Evolutionary conservation across 2,888 invertebrate genomes (phyloP).

Genomic region (Dicycla oo): DNA sequence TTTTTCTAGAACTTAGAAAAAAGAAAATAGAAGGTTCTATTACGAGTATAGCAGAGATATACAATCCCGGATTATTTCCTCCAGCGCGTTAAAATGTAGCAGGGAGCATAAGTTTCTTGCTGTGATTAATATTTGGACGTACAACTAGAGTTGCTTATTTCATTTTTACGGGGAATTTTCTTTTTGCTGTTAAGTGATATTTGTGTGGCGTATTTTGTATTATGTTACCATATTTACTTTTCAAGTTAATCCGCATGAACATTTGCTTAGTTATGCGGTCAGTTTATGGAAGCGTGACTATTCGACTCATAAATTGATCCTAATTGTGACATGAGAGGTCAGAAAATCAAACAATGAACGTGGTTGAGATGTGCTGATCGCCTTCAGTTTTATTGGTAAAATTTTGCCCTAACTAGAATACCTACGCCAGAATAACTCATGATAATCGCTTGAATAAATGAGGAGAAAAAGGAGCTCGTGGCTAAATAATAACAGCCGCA

Average conservation of each 20-base stretch:
- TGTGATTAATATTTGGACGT: slow-evolving; percentile 28
- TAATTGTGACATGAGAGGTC: neutral
- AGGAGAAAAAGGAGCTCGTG: no score
- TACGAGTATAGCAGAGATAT: slow-evolving; percentile 42
- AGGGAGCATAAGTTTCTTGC: slow-evolving; percentile 4
- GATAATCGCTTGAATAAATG: no score
- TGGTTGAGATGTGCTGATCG: neutral
- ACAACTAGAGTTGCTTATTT: slow-evolving; percentile 2
- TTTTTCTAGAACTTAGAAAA: no score
- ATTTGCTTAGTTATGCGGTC: neutral
- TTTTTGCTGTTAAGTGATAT: slow-evolving; percentile 5
- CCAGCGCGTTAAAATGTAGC: slow-evolving; percentile 39
- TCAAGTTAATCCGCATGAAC: neutral
- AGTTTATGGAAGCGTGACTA: neutral
- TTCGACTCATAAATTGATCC: neutral
- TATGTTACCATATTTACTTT: neutral
- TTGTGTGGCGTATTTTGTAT: neutral
- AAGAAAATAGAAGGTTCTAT: no score
- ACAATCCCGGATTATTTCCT: slow-evolving; percentile 29
- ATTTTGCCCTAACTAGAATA: neutral
- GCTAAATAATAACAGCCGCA: no score
- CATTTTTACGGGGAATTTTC: slow-evolving; percentile 21
- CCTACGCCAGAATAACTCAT: no score
- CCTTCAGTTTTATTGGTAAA: neutral
- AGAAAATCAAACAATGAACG: neutral